Evolutionary conservation across 2,113 vertebrate species (phyloP).

Genomic region (Phalacrocorax brasilianus): DNA sequence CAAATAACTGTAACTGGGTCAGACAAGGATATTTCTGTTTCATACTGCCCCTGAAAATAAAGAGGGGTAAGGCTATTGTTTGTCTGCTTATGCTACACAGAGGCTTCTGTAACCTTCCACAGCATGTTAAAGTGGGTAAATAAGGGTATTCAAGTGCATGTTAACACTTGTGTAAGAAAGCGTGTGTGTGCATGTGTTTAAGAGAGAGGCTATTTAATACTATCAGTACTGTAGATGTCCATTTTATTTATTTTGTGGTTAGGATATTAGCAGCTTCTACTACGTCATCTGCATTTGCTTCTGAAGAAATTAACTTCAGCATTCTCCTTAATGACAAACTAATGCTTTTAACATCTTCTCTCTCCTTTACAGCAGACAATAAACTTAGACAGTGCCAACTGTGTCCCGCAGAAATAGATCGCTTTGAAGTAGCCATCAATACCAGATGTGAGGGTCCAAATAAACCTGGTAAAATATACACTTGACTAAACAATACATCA

Average conservation of each 20-base stretch:
- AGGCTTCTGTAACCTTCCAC: neutral
- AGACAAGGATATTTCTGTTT: slow-evolving; percentile 38
- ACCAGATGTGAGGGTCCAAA: slow-evolving; percentile 13
- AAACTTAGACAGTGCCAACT: neutral
- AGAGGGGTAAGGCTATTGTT: slow-evolving; percentile 35
- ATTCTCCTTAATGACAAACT: neutral
- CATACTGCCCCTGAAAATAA: slow-evolving; percentile 43
- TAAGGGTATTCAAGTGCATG: neutral
- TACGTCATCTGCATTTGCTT: neutral
- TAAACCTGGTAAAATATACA: slow-evolving; percentile 8
- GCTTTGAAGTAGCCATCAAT: slow-evolving; percentile 36
- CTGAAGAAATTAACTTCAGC: neutral
- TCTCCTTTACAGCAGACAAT: neutral
- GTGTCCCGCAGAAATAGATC: slow-evolving; percentile 34
- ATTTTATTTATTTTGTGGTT: neutral
- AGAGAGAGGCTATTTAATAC: neutral
- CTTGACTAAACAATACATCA: slow-evolving; percentile 25
- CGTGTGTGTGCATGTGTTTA: neutral
- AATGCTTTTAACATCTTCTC: neutral
- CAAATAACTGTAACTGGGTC: slow-evolving; percentile 52
- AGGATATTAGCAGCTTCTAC: neutral
- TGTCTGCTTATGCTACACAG: neutral
- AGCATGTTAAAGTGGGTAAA: neutral
- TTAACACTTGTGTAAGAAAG: neutral
- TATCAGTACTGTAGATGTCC: neutral